Conservation (phyloP, 1,140 invertebrate species). For the Tetramorium alpestre region DNA sequence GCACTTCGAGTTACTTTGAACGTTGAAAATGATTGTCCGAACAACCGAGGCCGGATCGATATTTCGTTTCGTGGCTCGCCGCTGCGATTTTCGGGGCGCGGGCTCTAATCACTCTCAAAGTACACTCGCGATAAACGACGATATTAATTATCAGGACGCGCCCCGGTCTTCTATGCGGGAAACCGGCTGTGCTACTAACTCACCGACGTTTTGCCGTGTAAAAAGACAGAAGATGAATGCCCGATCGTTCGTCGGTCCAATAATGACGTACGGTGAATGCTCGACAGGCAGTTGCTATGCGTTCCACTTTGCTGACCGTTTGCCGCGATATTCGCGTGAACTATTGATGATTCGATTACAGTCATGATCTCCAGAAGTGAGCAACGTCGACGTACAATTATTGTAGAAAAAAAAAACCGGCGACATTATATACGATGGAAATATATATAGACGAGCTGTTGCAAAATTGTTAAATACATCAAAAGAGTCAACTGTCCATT, state of each 20-base stretch:
- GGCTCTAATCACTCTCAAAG: constrained; percentile 48
- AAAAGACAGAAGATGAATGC: constrained; percentile 19
- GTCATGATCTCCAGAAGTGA: neutral
- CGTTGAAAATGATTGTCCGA: neutral
- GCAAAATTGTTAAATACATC: neutral
- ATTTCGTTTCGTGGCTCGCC: constrained; percentile 6
- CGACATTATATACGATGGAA: neutral
- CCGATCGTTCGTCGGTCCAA: constrained; percentile 17
- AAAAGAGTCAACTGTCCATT: neutral
- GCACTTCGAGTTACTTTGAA: neutral
- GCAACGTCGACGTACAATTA: neutral
- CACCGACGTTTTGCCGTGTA: neutral
- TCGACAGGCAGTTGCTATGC: constrained; percentile 26
- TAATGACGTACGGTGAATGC: constrained; percentile 35
- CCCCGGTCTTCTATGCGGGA: neutral
- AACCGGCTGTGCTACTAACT: constrained; percentile 32
- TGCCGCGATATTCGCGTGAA: neutral
- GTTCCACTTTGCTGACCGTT: constrained; percentile 46
- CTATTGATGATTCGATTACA: constrained; percentile 44
- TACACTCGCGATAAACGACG: constrained; percentile 37
- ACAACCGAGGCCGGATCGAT: constrained; percentile 7
- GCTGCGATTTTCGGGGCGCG: constrained; percentile 30
- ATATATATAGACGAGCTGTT: neutral
- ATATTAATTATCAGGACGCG: constrained; percentile 49
- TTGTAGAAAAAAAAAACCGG: neutral